phyloP scores from a whole-genome alignment of 2,797 vertebrate species.

The Ispidina picta region DNA sequence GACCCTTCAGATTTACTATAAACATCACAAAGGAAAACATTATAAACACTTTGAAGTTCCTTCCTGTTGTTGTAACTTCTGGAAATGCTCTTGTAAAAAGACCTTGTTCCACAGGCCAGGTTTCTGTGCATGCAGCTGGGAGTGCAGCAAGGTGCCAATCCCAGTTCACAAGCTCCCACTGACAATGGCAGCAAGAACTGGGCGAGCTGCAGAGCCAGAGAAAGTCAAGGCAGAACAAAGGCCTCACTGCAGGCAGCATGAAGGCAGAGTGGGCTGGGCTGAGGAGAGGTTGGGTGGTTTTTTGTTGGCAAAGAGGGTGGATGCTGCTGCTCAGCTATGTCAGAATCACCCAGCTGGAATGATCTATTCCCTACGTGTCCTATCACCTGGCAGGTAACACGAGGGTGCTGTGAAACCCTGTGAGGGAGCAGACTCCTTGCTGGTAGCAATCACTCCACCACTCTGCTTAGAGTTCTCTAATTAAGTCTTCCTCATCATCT shows the following conservation, averaged over 20 bases:
- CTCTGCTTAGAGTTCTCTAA: conserved; percentile 1
- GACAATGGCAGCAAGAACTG: not conserved
- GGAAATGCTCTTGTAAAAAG: not conserved
- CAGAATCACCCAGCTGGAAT: not conserved
- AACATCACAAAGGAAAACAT: not conserved
- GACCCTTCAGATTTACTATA: not conserved
- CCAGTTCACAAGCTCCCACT: not conserved
- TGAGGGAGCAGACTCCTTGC: not conserved
- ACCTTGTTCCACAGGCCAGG: not conserved
- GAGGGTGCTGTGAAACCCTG: not conserved
- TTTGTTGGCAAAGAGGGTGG: not conserved
- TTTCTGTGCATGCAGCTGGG: not conserved
- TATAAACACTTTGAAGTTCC: not conserved
- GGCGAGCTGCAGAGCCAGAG: not conserved
- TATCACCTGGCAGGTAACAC: not conserved
- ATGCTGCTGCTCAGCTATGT: not conserved
- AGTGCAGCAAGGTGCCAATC: not conserved
- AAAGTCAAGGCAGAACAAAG: not conserved
- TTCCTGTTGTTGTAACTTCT: conserved; percentile 30
- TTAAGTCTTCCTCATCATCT: conserved; percentile 8
- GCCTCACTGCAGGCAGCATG: not conserved
- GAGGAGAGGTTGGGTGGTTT: not conserved
- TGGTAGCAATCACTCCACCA: not conserved
- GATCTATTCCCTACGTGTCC: not conserved
- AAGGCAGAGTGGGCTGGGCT: not conserved